Percentiles rank a stretch among this genome's conserved stretches.
Evolutionary conservation across 2,113 vertebrate species (phyloP).

Genomic region (Ptilonorhynchus violaceus): DNA sequence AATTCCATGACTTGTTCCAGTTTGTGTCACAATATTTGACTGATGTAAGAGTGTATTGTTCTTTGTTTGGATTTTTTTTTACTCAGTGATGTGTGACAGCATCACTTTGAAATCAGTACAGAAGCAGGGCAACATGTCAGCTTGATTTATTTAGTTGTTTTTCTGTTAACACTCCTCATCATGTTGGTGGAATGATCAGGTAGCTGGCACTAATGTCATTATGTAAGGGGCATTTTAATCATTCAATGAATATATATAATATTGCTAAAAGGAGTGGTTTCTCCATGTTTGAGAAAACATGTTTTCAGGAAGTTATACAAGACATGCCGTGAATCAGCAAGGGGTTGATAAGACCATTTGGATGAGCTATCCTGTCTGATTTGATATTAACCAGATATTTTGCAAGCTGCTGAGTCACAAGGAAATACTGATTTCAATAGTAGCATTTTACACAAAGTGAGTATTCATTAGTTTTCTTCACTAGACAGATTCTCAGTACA

Average conservation of each 20-base stretch:
- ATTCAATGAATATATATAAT: neutral
- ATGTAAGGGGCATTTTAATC: neutral
- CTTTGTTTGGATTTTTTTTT: slow-evolving; percentile 18
- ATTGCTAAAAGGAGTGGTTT: neutral
- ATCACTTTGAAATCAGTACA: neutral
- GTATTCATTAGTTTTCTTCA: neutral
- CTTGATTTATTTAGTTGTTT: slow-evolving; percentile 17
- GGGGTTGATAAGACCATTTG: neutral
- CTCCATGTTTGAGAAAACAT: neutral
- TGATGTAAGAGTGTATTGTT: neutral
- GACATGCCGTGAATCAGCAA: neutral
- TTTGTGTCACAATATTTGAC: slow-evolving; percentile 55
- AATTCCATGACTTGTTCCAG: slow-evolving; percentile 19
- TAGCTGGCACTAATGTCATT: neutral
- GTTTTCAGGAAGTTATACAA: neutral
- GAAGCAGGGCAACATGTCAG: neutral
- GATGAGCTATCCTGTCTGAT: neutral
- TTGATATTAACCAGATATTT: neutral
- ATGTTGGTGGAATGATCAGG: neutral
- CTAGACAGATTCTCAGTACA: neutral
- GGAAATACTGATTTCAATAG: neutral
- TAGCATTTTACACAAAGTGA: neutral
- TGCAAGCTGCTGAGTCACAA: neutral
- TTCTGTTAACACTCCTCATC: slow-evolving; percentile 14
- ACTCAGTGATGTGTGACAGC: slow-evolving; percentile 7